Conservation (phyloP, 2,888 invertebrate genomes). For the Sarcophaga rosellei region DNA sequence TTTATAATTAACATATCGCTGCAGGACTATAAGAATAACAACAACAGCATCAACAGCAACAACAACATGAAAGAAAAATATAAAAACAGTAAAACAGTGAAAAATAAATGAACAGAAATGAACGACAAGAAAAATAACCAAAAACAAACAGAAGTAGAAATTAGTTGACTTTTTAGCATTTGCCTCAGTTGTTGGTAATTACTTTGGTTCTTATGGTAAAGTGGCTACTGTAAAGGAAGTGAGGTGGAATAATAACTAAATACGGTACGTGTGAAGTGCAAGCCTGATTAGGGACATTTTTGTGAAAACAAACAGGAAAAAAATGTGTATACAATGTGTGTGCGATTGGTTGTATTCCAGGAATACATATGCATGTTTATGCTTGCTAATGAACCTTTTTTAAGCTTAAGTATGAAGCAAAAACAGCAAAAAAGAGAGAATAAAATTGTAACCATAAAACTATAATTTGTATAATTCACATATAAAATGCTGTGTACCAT, state of each 20-base stretch:
- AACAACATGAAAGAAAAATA: background rate
- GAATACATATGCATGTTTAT: background rate
- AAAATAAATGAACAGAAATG: constrained; percentile 31
- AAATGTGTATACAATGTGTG: background rate
- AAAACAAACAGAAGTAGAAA: constrained; percentile 42
- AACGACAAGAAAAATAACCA: background rate
- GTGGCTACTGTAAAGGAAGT: constrained; percentile 51
- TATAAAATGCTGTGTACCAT: constrained; percentile 1
- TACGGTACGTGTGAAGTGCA: constrained; percentile 47
- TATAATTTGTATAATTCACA: constrained; percentile 16
- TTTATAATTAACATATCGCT: constrained; percentile 64
- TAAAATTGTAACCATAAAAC: constrained; percentile 15
- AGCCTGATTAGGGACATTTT: constrained; percentile 43
- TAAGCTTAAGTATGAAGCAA: background rate
- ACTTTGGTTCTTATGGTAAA: constrained; percentile 49
- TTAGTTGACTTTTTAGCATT: constrained; percentile 57
- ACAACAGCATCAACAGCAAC: background rate
- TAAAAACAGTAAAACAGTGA: background rate
- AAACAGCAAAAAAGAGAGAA: constrained; percentile 11
- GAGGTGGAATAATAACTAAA: constrained; percentile 48
- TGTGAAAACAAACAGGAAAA: background rate
- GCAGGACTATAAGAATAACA: constrained; percentile 27
- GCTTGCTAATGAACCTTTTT: constrained; percentile 1
- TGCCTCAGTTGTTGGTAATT: constrained; percentile 53
- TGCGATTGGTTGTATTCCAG: background rate